These are phyloP conservation scores for Clarias magur DNA, from an alignment of 2,113 vertebrate genomes.

Conservation along the genomic window DNA sequence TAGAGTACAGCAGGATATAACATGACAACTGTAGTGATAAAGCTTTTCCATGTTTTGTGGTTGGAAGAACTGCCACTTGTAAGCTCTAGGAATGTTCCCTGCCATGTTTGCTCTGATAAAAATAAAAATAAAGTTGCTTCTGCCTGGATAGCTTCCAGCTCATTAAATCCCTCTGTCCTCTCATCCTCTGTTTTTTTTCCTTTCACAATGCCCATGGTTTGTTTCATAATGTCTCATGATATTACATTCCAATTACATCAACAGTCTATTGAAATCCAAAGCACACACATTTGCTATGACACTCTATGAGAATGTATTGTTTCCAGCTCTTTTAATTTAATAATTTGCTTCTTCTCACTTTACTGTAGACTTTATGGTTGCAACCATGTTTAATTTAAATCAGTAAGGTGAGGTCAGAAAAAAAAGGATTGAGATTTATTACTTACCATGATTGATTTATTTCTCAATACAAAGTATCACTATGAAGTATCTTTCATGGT, in stretches of 20 bases:
- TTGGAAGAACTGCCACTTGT: not conserved
- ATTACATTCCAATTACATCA: not conserved
- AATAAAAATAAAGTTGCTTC: not conserved
- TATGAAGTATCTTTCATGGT: not conserved
- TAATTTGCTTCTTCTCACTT: not conserved
- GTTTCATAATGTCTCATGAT: not conserved
- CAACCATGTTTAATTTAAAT: not conserved
- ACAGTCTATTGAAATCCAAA: not conserved
- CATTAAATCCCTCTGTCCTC: not conserved
- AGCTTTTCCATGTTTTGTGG: not conserved
- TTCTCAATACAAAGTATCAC: not conserved
- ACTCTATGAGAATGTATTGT: not conserved
- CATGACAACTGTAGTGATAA: not conserved
- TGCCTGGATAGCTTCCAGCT: not conserved
- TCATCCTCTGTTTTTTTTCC: not conserved
- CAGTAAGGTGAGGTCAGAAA: not conserved
- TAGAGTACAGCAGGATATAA: not conserved
- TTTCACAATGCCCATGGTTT: not conserved
- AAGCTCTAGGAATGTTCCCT: not conserved
- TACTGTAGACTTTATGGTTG: not conserved
- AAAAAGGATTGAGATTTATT: not conserved
- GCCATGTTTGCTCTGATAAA: not conserved
- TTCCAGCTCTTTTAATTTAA: not conserved
- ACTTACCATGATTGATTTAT: not conserved
- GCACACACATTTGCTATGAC: not conserved